These are phyloP conservation scores for Tympanuchus pallidicinctus DNA, from an alignment of 2,113 vertebrate species.

Conservation along the genomic window DNA sequence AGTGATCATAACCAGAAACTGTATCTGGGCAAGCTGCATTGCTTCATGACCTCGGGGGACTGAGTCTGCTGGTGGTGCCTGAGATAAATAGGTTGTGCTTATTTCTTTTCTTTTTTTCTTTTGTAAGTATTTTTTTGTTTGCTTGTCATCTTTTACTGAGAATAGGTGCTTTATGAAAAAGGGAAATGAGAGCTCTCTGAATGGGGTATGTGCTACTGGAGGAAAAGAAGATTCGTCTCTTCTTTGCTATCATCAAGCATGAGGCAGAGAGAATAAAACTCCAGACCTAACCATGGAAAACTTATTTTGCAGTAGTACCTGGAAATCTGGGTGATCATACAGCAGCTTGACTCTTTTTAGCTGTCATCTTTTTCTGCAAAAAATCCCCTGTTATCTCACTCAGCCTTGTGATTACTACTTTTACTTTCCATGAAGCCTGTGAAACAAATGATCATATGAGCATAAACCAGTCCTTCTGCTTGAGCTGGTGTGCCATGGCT, in stretches of 20 bases:
- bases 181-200: conserved; percentile 18
- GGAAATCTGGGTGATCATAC: conserved; percentile 24
- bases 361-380: conserved; percentile 43
- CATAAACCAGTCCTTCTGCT: conserved; percentile 48
- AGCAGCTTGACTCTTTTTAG: not conserved
- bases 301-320: conserved; percentile 5
- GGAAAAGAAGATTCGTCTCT: not conserved
- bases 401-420: conserved; percentile 49
- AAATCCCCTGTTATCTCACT: conserved; percentile 49
- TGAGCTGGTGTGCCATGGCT: conserved; percentile 20
- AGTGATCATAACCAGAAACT: conserved; percentile 57
- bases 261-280: not conserved
- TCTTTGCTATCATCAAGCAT: not conserved
- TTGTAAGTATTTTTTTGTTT: not conserved
- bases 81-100: conserved; percentile 3
- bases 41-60: conserved; percentile 1
- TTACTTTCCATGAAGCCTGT: conserved; percentile 23
- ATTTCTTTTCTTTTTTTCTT: not conserved
- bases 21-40: not conserved
- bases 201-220: not conserved
- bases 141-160: not conserved
- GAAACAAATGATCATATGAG: conserved; percentile 30
- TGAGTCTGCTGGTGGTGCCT: not conserved
- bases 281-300: not conserved
- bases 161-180: conserved; percentile 13